Evolutionary conservation across 1,140 invertebrate species (phyloP), one percentile per base, ranked within the genome.

Genomic region (Drosophila sechellia): DNA sequence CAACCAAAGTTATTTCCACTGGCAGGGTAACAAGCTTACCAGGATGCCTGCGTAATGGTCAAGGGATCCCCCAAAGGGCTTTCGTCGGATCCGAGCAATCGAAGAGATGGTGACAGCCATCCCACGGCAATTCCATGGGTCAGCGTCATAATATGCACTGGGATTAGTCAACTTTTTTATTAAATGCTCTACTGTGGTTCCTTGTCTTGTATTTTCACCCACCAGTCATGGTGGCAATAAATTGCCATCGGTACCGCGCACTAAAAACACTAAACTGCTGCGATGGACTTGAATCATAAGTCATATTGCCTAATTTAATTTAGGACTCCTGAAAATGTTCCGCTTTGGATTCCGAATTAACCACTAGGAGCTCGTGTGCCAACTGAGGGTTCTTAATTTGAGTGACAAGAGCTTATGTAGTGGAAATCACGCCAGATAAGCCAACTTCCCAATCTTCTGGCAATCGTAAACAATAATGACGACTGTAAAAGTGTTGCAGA

Each of bases 211-310:
- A 59, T 13, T 37, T n/a, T 15, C n/a, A 79, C 84, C 57, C 49
- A 89, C 84, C 84, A 60, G 80, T 74, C 77, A 89, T 77, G 15
- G 84, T 89, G 60, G 84, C 79, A 53, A 89, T 77, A 22, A 84
- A 13, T 46, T 89, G 84, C 80, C 80, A 90, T 22, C 84, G 85
- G 49, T 61, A 89, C 5, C 86, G 71, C 39, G 61, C 65, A 69
- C 64, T 90, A n/a, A 90, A 79, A 40, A 90, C 15, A 37, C 55
- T 81, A 27, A 61, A 17, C 55, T 83, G 77, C 17, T 81, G 12
- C 6, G 42, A 0, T 31, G 53, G 61, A 8, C 17, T 59, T 4
- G 54, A 17, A 53, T 48, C 66, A 35, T 56, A 63, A 1, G 78
- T 73, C 83, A 86, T 86, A 59, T 72, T 72, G 31, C n/a, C 3